Conservation (phyloP, 2,888 invertebrate genomes). For the Hybos culiciformis region DNA sequence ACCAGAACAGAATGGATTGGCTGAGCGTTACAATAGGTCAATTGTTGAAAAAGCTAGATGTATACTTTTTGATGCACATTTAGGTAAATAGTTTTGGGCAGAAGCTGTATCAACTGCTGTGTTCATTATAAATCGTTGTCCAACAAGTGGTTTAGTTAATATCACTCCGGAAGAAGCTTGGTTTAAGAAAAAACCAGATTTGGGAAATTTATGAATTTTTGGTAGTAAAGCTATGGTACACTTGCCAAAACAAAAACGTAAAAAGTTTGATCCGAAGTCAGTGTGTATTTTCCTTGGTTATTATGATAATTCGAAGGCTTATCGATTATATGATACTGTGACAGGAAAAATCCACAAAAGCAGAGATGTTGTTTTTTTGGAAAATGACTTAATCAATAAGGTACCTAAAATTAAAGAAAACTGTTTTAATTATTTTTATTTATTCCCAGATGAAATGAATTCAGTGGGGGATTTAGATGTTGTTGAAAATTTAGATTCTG, state of each 20-base stretch:
- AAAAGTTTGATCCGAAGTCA: constrained; percentile 10
- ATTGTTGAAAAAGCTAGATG: constrained; percentile 13
- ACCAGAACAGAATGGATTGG: not conserved
- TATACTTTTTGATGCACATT: constrained; percentile 3
- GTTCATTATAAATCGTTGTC: constrained; percentile 7
- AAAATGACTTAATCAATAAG: no score
- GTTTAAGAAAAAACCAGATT: constrained; percentile 21
- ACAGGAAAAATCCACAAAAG: no score
- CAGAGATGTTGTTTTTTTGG: no score
- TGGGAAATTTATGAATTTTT: constrained; percentile 26
- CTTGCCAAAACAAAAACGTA: constrained; percentile 3
- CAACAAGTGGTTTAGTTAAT: not conserved
- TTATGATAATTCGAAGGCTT: constrained; percentile 10
- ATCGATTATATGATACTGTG: constrained; percentile 10
- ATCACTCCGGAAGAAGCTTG: constrained; percentile 28
- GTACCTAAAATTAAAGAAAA: no score
- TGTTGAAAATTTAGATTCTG: no score
- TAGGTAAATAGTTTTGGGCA: constrained; percentile 9
- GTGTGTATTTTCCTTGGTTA: constrained; percentile 10
- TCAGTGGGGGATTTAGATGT: no score
- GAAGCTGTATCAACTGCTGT: constrained; percentile 15
- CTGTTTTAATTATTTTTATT: no score
- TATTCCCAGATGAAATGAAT: no score
- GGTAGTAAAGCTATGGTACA: constrained; percentile 16
- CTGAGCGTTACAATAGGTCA: constrained; percentile 8